Evolutionary conservation across 2,888 invertebrate species (phyloP), one percentile per base, ranked within the genome.

Genomic region (Rhorus exstirpatorius): DNA sequence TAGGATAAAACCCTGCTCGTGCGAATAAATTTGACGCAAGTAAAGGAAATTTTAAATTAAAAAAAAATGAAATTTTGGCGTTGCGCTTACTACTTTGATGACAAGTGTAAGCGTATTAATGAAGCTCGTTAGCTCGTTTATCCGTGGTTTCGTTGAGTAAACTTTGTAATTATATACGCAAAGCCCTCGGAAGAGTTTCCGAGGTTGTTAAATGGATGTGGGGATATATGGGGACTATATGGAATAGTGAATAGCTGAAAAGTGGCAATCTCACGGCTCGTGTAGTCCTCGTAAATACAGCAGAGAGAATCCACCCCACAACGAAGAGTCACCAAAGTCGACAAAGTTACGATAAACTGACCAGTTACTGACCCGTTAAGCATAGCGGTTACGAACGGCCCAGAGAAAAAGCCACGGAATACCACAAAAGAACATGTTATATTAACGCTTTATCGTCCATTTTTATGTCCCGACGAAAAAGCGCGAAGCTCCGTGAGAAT

Each of bases 251-350:
- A 31, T n/a, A n/a, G n/a, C n/a, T 41, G 61, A 38, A 49, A 77
- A 77, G 55, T 53, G 58, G 63, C 77, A 81, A 81, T 81, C 77
- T 81, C 81, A 81, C 77, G 81, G 81, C 51, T 81, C 77, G 77
- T 44, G 38, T 72, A 38, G 51, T 68, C 46, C 77, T 61, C 53
- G 61, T 31, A 19, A 4, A 26, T 10, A 31, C 31, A 12, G 53
- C n/a, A 14, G n/a, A 14, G 35, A 38, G 35, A 41, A 72, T 21
- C 31, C 68, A 74, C 31, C 46, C 19, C 35, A 70, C n/a, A 31
- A 2, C 49, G 14, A 49, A 53, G 41, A 71, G 63, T 76, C 58
- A 72, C 76, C 31, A 44, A 44, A 53, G 72, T 41, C 31, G 44
- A 26, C 46, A 38, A 81, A 81, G 35, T 81, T 60, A 35, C 35